A percentile compares a stretch with the other conserved stretches of the same genome.
These are phyloP conservation scores for Athalia cordata DNA, from an alignment of 2,888 invertebrate genomes.

Conservation along the genomic window DNA sequence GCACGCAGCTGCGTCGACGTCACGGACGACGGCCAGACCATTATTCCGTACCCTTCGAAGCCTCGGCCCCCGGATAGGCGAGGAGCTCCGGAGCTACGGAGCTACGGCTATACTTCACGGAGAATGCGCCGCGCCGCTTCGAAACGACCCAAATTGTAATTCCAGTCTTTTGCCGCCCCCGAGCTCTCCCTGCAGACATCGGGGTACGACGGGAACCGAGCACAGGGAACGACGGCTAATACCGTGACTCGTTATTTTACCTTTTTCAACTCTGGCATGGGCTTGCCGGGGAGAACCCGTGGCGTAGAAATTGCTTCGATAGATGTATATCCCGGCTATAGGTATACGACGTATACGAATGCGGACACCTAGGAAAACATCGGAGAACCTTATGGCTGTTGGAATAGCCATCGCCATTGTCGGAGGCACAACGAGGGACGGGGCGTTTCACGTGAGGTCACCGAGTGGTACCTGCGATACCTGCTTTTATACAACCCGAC, in stretches of 20 bases:
- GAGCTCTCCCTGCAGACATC: constrained; percentile 1
- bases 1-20: constrained; percentile 44
- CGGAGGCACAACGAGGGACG: no score
- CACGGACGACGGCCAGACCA: constrained; percentile 26
- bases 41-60: constrained; percentile 42
- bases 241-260: constrained; percentile 37
- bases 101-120: constrained; percentile 22
- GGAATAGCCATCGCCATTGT: no score
- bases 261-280: not conserved
- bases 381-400: no score
- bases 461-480: no score
- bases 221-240: not conserved
- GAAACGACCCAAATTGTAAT: constrained; percentile 43
- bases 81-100: not conserved
- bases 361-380: not conserved
- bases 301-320: constrained; percentile 24
- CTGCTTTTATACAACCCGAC: no score
- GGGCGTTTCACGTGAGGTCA: no score
- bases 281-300: not conserved
- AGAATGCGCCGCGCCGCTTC: not conserved
- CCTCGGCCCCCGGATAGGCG: constrained; percentile 31
- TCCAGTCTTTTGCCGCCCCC: constrained; percentile 37
- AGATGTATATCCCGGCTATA: not conserved
- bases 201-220: not conserved
- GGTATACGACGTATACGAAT: not conserved